These are phyloP conservation scores for Brachionus paranguensis DNA, from an alignment of 1,140 invertebrate genomes.

Conservation along the genomic window DNA sequence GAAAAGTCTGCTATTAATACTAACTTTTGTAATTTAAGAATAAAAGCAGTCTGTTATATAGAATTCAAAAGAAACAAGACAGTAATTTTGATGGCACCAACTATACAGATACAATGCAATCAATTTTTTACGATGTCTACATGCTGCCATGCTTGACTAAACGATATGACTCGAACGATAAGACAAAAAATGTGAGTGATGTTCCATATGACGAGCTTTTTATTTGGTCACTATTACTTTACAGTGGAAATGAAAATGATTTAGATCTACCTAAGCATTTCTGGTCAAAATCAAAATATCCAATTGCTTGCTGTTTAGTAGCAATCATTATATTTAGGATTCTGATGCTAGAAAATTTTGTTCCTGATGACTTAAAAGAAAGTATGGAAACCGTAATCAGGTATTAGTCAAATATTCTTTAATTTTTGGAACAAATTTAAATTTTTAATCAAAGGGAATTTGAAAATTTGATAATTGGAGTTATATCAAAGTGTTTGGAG, in stretches of 20 bases:
- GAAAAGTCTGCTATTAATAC: too few relatives aligned
- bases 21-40: not conserved
- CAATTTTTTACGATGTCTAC: slow-evolving; percentile 26
- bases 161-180: not conserved
- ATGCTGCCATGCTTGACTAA: slow-evolving; percentile 16
- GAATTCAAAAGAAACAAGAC: slow-evolving; percentile 39
- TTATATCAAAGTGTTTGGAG: not conserved
- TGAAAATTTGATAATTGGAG: slow-evolving; percentile 30
- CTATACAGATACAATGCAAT: slow-evolving; percentile 34
- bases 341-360: slow-evolving; percentile 2
- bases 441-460: not conserved
- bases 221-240: slow-evolving; percentile 32
- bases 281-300: slow-evolving; percentile 39
- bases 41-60: slow-evolving; percentile 12
- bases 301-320: slow-evolving; percentile 27
- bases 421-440: not conserved
- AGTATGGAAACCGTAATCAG: not conserved
- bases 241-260: slow-evolving; percentile 5
- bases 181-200: not conserved
- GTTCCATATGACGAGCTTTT: slow-evolving; percentile 35
- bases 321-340: slow-evolving; percentile 17
- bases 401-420: not conserved
- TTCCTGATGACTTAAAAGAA: slow-evolving; percentile 36
- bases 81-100: slow-evolving; percentile 38
- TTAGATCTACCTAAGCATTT: slow-evolving; percentile 21